Base-by-base conservation (phyloP, 2,888 invertebrate species). In the Sarcophaga rosellei region DNA sequence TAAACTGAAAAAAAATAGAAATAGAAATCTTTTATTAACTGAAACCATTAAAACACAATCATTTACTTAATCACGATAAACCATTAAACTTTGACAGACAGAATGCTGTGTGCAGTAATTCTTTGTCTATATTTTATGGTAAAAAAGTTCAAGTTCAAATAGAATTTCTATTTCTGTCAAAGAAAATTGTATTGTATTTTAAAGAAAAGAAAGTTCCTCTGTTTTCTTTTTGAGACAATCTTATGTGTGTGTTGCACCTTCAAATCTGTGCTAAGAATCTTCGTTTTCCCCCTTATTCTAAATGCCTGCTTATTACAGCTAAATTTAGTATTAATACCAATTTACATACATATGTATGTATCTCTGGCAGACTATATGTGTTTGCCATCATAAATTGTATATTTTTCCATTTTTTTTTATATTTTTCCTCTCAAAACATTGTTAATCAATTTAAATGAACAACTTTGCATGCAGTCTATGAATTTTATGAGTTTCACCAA, bases 141-240 rank as follows among this genome's bases (percentile, higher is more conserved):
- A 8, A n/a, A 80, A 80, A 47, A 76, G 76, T 82, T 82, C 77
- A 82, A 82, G 82, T 82, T 77, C 82, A 82, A 82, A 82, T 65
- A 65, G 53, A 62, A 63, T 69, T 81, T 45, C 0, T 59, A 53
- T 45, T 72, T 53, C 53, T 61, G 15, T 47, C 66, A 59, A 12
- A 47, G 44, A 77, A 10, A 35, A 35, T 35, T 35, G 35, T 35
- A 35, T 35, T 35, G 35, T 57, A 65, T 17, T 76, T 77, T 15
- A 57, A 25, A 25, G 53, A 17, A 35, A 63, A 6, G 23, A 70
- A n/a, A 35, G 3, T 65, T 72, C n/a, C 47, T 59, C 8, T 15
- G 69, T 69, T 69, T 57, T 61, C 15, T 15, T 47, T 44, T 61
- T 11, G 66, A 63, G 53, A n/a, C 61, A 12, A 45, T 62, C 25